These are phyloP conservation scores for Empis livida DNA, from an alignment of 2,888 invertebrate species.

Conservation along the genomic window DNA sequence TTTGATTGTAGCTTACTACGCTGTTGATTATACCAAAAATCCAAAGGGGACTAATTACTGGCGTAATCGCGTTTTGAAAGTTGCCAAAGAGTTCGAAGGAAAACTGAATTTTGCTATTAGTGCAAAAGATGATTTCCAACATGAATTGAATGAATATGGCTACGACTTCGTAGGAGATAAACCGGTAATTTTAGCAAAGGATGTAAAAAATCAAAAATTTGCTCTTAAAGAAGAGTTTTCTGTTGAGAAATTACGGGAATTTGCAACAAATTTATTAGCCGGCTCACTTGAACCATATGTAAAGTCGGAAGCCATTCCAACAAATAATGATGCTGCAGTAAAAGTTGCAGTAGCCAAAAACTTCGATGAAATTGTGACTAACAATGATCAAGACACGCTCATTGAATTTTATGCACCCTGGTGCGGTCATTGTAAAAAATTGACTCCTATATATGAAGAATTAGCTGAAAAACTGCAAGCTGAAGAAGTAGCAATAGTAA, in stretches of 20 bases:
- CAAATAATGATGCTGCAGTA: slow-evolving; percentile 67
- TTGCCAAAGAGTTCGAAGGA: slow-evolving; percentile 34
- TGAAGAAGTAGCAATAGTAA: slow-evolving; percentile 85
- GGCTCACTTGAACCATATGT: slow-evolving; percentile 80
- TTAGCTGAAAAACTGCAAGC: slow-evolving; percentile 75
- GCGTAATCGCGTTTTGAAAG: slow-evolving; percentile 91
- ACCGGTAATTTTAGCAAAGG: slow-evolving; percentile 74
- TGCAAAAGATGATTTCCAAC: slow-evolving; percentile 85
- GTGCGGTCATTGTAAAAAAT: slow-evolving; percentile 98
- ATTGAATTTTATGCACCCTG: slow-evolving; percentile 99
- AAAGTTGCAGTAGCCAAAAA: slow-evolving; percentile 92
- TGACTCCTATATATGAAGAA: slow-evolving; percentile 88
- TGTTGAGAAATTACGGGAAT: slow-evolving; percentile 69
- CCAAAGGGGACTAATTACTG: slow-evolving; percentile 98
- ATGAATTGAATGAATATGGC: slow-evolving; percentile 90
- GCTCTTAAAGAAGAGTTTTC: slow-evolving; percentile 82
- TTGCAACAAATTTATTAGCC: slow-evolving; percentile 69
- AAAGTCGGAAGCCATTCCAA: slow-evolving; percentile 91
- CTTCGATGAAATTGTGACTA: slow-evolving; percentile 85
- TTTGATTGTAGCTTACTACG: slow-evolving; percentile 80
- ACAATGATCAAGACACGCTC: slow-evolving; percentile 84
- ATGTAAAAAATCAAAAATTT: slow-evolving; percentile 77
- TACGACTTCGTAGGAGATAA: slow-evolving; percentile 80
- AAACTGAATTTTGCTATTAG: slow-evolving; percentile 77
- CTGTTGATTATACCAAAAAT: slow-evolving; percentile 93